Evolutionary conservation across 2,797 vertebrate genomes (phyloP).

Genomic region (Vultur gryphus): DNA sequence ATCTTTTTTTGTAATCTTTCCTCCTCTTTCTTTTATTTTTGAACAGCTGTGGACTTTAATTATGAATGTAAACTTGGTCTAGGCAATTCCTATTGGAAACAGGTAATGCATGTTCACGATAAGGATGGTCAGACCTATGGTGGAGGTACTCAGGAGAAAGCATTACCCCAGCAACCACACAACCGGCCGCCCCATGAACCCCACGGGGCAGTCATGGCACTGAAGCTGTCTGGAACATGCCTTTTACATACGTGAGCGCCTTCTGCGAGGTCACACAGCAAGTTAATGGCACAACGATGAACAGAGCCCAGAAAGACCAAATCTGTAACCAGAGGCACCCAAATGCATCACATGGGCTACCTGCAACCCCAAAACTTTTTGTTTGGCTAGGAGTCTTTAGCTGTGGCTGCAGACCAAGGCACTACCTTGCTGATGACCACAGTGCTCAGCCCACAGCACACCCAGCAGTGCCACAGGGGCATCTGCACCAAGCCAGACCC

Average conservation of each 20-base stretch:
- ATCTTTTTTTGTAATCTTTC: not conserved
- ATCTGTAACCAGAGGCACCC: not conserved
- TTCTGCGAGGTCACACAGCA: not conserved
- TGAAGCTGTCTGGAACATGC: not conserved
- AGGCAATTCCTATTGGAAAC: not conserved
- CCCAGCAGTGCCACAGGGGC: not conserved
- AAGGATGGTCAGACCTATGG: not conserved
- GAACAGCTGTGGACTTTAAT: not conserved
- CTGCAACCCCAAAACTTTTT: not conserved
- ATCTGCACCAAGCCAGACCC: not conserved
- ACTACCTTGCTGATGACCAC: not conserved
- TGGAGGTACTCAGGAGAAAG: not conserved
- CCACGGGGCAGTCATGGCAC: accelerated
- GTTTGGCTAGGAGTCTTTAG: not conserved
- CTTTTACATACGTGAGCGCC: not conserved
- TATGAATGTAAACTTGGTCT: not conserved
- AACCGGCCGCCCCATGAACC: not conserved
- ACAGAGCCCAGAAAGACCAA: not conserved
- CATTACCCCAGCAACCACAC: not conserved
- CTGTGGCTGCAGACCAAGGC: not conserved
- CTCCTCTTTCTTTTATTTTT: not conserved
- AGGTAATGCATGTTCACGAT: accelerated
- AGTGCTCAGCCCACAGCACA: not conserved
- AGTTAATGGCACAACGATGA: not conserved
- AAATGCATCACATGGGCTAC: not conserved